Evolutionary conservation across 2,797 vertebrate genomes (phyloP).

Genomic region (Poeciliopsis presidionis): DNA sequence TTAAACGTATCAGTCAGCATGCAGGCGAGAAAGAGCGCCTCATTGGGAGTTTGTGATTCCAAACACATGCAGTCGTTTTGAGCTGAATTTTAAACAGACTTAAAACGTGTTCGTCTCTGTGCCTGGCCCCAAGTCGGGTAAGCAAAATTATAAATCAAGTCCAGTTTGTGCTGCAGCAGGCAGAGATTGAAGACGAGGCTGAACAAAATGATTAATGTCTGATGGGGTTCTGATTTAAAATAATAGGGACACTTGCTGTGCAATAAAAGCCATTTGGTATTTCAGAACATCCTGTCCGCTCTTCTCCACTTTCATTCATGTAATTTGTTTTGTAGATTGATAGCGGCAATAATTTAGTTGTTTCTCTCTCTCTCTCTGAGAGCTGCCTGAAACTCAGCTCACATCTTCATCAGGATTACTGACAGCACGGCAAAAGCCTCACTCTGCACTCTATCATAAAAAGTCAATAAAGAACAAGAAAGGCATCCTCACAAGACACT

Average conservation of each 20-base stretch:
- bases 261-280: constrained; percentile 10
- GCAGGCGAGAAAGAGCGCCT: constrained; percentile 28
- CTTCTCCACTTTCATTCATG: constrained; percentile 22
- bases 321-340: constrained; percentile 1
- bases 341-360: constrained; percentile 7
- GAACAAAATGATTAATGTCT: constrained; percentile 30
- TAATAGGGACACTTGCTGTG: constrained; percentile 1
- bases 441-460: constrained; percentile 35
- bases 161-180: constrained; percentile 20
- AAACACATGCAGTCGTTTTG: constrained; percentile 29
- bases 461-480: constrained; percentile 54
- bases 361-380: constrained; percentile 6
- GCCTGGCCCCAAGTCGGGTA: constrained; percentile 1
- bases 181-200: constrained; percentile 10
- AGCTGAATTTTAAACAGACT: constrained; percentile 38
- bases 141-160: constrained; percentile 39
- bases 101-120: constrained; percentile 24
- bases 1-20: constrained; percentile 31
- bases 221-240: constrained; percentile 25
- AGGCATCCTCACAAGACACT: constrained; percentile 30
- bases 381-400: constrained; percentile 11
- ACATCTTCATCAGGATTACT: constrained; percentile 34
- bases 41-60: constrained; percentile 39
- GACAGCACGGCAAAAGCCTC: constrained; percentile 26
- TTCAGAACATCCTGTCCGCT: constrained; percentile 21